Conservation (phyloP, 2,113 vertebrate species). For the Bubo blakistoni region DNA sequence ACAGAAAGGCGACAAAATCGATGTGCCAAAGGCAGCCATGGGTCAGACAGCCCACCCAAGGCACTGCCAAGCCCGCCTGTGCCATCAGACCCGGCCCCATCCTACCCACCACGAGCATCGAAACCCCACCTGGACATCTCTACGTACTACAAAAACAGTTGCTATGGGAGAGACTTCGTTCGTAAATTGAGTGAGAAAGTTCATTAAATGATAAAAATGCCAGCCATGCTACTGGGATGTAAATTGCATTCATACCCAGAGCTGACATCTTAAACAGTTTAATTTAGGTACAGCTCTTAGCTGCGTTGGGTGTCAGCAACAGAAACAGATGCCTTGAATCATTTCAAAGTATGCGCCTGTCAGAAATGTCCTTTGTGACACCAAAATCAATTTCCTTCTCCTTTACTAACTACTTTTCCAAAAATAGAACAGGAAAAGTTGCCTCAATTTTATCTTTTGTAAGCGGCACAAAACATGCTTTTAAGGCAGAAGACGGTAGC, state of each 20-base stretch:
- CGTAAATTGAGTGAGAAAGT: conserved; percentile 48
- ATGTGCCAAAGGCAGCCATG: too few species aligned
- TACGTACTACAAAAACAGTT: not conserved
- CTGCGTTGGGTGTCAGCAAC: conserved; percentile 56
- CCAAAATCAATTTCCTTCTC: conserved; percentile 73
- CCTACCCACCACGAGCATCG: not conserved
- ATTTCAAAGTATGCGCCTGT: conserved; percentile 74
- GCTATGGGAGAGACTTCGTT: conserved; percentile 16
- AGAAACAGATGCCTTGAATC: conserved; percentile 77
- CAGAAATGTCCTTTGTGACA: conserved; percentile 71
- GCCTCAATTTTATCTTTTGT: conserved; percentile 33
- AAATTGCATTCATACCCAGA: conserved; percentile 63
- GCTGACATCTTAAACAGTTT: conserved; percentile 77
- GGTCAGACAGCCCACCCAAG: fast-evolving
- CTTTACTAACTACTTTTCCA: conserved; percentile 58
- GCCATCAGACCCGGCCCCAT: not conserved
- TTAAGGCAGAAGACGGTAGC: conserved; percentile 34
- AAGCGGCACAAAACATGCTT: conserved; percentile 45
- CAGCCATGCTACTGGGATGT: conserved; percentile 50
- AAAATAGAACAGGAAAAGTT: conserved; percentile 52
- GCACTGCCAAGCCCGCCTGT: fast-evolving
- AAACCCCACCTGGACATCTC: not conserved
- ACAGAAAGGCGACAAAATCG: fast-evolving
- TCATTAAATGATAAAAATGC: conserved; percentile 64
- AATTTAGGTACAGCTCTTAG: conserved; percentile 72